Conservation (phyloP, 2,888 invertebrate species). For the Melanostoma mellinum region DNA sequence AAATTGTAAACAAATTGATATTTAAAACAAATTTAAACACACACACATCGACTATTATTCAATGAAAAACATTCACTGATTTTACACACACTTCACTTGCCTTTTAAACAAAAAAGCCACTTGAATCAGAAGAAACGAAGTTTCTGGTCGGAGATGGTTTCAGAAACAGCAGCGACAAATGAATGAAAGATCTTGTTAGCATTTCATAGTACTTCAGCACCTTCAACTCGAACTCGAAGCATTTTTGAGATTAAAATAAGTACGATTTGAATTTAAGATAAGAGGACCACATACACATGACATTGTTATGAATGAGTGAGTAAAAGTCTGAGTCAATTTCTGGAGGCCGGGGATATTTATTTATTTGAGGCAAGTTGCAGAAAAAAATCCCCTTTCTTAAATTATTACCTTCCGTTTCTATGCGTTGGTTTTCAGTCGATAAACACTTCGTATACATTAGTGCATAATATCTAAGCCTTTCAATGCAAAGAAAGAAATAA, state of each 20-base stretch:
- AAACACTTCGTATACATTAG: too few relatives aligned
- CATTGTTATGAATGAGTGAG: too few relatives aligned
- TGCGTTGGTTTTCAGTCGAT: too few relatives aligned
- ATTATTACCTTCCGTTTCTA: too few relatives aligned
- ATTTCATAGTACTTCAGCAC: neutral
- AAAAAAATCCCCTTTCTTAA: too few relatives aligned
- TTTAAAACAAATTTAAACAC: neutral
- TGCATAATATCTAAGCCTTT: too few relatives aligned
- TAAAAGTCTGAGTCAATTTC: too few relatives aligned
- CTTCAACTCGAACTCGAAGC: neutral
- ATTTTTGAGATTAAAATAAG: neutral
- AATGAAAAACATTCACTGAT: neutral
- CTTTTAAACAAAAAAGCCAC: neutral
- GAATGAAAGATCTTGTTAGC: slow-evolving; percentile 7
- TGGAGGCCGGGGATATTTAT: too few relatives aligned
- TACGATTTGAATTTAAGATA: too few relatives aligned
- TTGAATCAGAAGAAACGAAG: neutral
- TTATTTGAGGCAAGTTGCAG: too few relatives aligned
- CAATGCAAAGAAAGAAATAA: too few relatives aligned
- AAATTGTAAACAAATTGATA: neutral
- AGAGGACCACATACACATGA: too few relatives aligned
- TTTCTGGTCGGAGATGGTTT: slow-evolving; percentile 5
- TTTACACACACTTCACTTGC: neutral
- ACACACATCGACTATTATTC: neutral
- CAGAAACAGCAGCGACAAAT: slow-evolving; percentile 11